Conservation (phyloP, 2,888 invertebrate genomes). For the Drosophila tanythrix region DNA sequence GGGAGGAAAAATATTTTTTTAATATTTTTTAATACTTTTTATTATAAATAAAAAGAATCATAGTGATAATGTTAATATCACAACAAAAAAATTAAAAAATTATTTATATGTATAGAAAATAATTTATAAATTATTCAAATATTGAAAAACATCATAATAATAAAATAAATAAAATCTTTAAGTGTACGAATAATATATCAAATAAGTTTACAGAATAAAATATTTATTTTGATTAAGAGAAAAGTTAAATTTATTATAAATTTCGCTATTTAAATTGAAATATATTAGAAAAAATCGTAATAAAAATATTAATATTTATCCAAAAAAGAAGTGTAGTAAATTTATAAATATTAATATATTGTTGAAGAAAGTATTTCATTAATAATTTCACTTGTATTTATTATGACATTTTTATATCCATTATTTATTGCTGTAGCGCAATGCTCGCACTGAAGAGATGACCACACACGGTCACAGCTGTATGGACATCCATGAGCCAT, state of each 20-base stretch:
- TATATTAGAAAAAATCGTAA: no score
- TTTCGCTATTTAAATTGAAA: not conserved
- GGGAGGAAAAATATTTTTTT: not conserved
- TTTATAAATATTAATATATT: not conserved
- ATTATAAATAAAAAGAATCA: not conserved
- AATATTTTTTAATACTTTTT: not conserved
- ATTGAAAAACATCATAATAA: not conserved
- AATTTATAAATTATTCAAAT: not conserved
- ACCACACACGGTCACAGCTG: not conserved
- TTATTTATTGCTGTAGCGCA: slow-evolving; percentile 12
- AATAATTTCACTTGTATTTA: not conserved
- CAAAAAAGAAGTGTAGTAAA: not conserved
- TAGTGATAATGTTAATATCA: not conserved
- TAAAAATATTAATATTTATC: not conserved
- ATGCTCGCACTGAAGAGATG: not conserved
- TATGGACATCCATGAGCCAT: slow-evolving; percentile 30
- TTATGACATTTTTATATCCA: not conserved
- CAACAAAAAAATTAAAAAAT: not conserved
- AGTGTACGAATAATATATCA: not conserved
- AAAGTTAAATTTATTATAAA: not conserved
- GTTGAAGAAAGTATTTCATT: not conserved
- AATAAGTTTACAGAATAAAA: not conserved
- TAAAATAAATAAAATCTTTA: not conserved
- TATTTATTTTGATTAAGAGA: rapidly evolving
- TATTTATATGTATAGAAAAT: no score